Base-by-base conservation (phyloP, 2,797 vertebrate genomes). In the Periparus ater region DNA sequence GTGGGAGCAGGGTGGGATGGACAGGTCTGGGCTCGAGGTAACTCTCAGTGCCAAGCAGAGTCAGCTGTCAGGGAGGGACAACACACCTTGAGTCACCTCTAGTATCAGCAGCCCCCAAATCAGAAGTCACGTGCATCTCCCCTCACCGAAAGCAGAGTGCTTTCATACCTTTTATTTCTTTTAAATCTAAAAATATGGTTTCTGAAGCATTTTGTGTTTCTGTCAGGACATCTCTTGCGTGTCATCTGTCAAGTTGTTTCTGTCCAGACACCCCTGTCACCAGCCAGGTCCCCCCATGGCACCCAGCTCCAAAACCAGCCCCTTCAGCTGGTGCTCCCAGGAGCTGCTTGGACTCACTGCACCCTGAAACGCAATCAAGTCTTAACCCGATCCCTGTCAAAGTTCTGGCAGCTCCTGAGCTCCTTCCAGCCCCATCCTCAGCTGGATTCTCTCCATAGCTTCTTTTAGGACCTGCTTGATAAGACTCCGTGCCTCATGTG, bases 401-500 rank as follows among this genome's bases (percentile, higher is more conserved):
- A 88, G 23, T 85, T 67, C 50, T 61, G 60, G 13, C 73, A 81
- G 63, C 86, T 95, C 71, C 71, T 88, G 85, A 85, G 84, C 81
- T 82, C 40, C 55, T 95, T 93, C 92, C 95, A 92, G 15, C 68
- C 68, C 72, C 9, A 1, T 84, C 67, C 87, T 50, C 87, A 53
- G 57, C 87, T 92, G 96, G 88, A 82, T 91, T 71, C 1, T 1
- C 19, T 92, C 92, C 88, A 89, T 17, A 2, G 0, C 63, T 93
- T 89, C 77, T 79, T 85, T 83, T 15, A 54, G 86, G 75, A 78
- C 47, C 78, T 54, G 51, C 77, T 48, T 81, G 89, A 95, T 96
- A 95, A 93, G 80, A 18, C 81, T 90, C 45, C 1, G 2, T 13
- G 53, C 42, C 82, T 95, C 94, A 44, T 94, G 93, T 96, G 88